Evolutionary conservation across 2,113 vertebrate species (phyloP).

Genomic region (Rhea americana): DNA sequence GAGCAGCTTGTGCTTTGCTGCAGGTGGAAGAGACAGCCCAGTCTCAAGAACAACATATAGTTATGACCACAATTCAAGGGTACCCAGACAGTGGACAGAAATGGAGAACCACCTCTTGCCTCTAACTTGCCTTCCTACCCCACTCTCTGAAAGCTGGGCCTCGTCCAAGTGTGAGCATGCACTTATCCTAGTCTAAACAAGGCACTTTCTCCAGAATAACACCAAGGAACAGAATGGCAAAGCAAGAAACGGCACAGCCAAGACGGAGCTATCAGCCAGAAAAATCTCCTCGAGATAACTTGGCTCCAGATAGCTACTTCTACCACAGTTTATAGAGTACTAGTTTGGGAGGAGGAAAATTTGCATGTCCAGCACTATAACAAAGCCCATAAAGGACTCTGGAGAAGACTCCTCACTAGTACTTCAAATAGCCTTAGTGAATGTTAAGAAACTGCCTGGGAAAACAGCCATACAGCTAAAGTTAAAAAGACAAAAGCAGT

Average conservation of each 20-base stretch:
- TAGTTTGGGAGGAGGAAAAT: neutral
- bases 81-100: neutral
- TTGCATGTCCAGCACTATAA: neutral
- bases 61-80: neutral
- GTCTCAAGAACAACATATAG: neutral
- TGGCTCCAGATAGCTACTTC: neutral
- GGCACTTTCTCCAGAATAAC: neutral
- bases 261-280: neutral
- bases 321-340: neutral
- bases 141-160: neutral
- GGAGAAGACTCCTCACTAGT: neutral
- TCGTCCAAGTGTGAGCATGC: neutral
- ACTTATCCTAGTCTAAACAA: neutral
- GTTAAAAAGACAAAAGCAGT: fast-evolving
- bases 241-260: neutral
- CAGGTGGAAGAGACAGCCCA: neutral
- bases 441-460: neutral
- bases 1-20: neutral
- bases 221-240: neutral
- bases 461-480: neutral
- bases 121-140: neutral
- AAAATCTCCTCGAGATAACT: neutral
- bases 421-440: neutral
- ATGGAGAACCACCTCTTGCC: neutral
- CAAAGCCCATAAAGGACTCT: neutral